These are phyloP conservation scores for Polyergus mexicanus DNA, from an alignment of 1,140 invertebrate genomes.

Conservation along the genomic window DNA sequence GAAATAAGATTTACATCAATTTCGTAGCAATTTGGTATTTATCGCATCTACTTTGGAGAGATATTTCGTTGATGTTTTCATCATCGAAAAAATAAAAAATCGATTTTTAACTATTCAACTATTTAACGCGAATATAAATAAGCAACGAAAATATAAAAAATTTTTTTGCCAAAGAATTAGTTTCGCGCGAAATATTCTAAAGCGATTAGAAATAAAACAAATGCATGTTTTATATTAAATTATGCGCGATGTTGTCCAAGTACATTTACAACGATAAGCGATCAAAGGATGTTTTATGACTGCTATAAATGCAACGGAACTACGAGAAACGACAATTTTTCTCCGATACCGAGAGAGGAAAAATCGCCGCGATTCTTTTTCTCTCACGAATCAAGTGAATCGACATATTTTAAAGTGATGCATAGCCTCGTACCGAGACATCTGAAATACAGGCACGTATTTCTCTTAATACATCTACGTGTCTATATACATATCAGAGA, in stretches of 20 bases:
- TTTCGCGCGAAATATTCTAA: background rate
- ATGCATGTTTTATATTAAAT: background rate
- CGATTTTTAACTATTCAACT: background rate
- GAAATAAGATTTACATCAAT: background rate
- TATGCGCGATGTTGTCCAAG: background rate
- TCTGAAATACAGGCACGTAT: conserved; percentile 59
- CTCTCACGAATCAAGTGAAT: background rate
- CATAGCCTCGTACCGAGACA: conserved; percentile 55
- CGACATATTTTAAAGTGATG: conserved; percentile 50
- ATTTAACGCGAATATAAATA: background rate
- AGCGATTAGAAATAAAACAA: background rate
- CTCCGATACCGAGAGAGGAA: background rate
- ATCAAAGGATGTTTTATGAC: conserved; percentile 25
- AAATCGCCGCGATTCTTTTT: conserved; percentile 14
- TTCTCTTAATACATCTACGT: conserved; percentile 24
- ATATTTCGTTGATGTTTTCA: background rate
- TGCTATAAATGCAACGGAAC: conserved; percentile 1
- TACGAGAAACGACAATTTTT: background rate
- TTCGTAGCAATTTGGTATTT: background rate
- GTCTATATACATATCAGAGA: conserved; percentile 24
- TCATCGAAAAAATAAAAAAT: background rate
- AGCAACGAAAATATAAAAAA: background rate
- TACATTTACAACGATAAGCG: conserved; percentile 8
- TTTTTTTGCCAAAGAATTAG: background rate
- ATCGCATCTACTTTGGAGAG: background rate